Conservation (phyloP, 2,797 vertebrate genomes). For the Margarornis squamiger region DNA sequence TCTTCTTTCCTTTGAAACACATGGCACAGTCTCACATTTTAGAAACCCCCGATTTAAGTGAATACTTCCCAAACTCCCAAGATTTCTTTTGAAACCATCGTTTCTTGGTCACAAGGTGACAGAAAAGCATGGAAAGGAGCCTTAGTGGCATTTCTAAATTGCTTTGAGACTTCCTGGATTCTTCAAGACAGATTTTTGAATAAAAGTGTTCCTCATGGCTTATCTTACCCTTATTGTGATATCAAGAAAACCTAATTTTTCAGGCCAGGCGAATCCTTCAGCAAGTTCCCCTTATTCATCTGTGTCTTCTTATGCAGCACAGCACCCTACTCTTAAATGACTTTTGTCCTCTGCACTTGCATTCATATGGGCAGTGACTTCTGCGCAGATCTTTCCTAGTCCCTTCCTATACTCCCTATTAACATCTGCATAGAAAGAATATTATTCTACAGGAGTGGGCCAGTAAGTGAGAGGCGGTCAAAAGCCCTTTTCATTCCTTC, state of each 20-base stretch:
- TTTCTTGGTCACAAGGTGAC: not conserved
- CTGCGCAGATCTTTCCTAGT: not conserved
- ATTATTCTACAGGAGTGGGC: not conserved
- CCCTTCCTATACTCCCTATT: not conserved
- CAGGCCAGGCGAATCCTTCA: not conserved
- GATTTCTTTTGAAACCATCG: not conserved
- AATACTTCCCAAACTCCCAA: not conserved
- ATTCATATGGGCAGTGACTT: not conserved
- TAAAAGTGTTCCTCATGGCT: not conserved
- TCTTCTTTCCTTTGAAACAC: not conserved
- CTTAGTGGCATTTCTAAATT: not conserved
- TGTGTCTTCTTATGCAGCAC: not conserved
- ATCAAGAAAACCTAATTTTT: not conserved
- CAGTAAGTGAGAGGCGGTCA: not conserved
- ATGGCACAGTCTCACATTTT: not conserved
- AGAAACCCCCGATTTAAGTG: not conserved
- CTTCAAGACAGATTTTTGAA: not conserved
- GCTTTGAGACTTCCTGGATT: not conserved
- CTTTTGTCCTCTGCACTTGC: not conserved
- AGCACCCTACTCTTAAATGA: not conserved
- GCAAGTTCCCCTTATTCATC: not conserved
- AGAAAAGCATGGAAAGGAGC: not conserved
- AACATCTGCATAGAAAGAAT: not conserved
- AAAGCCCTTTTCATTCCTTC: constrained; percentile 23
- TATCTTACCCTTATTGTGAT: not conserved